Base-by-base conservation (phyloP, 2,888 invertebrate species). In the Chalcis sispes region DNA sequence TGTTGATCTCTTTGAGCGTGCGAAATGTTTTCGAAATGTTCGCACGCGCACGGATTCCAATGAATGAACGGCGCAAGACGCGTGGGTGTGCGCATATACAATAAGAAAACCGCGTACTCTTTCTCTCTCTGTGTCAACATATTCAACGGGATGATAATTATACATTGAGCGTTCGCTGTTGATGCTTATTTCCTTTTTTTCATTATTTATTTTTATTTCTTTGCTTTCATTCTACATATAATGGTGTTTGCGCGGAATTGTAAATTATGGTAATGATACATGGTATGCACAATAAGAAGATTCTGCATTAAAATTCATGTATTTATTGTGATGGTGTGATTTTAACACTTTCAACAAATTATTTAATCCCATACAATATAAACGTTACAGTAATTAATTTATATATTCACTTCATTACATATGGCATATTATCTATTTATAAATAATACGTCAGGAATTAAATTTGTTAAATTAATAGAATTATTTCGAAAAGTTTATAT, bases 231-330 rank as follows among this genome's bases (percentile, higher is more conserved):
- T 48, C 27, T 20, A 25, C 3, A 36, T 27, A 69, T 69, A n/a
- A 59, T 25, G 40, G 48, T 69, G 18, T 69, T 69, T 69, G 59
- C 48, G 29, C 3, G 58, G 48, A 69, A 50, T 58, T 50, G 2
- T n/a, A 27, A 48, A 48, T 23, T 25, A 20, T 20, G 20, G 10
- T 36, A 10, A 36, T 36, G 36, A 36, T 36, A 10, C 46, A 4
- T 13, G 61, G 46, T 15, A n/a, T 29, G 56, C 4, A 29, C 29
- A 56, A 32, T 29, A 3, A 32, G 29, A 32, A n/a, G n/a, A n/a
- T n/a, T n/a, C n/a, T n/a, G n/a, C n/a, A n/a, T n/a, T n/a, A n/a
- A n/a, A n/a, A n/a, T n/a, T n/a, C n/a, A n/a, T n/a, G n/a, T n/a
- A n/a, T n/a, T n/a, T n/a, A n/a, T n/a, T n/a, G n/a, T n/a, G n/a